A percentile compares a stretch with the other conserved stretches of the same genome.
These are phyloP conservation scores for Styela clava DNA, from an alignment of 23 tunicate species.

Conservation along the genomic window DNA sequence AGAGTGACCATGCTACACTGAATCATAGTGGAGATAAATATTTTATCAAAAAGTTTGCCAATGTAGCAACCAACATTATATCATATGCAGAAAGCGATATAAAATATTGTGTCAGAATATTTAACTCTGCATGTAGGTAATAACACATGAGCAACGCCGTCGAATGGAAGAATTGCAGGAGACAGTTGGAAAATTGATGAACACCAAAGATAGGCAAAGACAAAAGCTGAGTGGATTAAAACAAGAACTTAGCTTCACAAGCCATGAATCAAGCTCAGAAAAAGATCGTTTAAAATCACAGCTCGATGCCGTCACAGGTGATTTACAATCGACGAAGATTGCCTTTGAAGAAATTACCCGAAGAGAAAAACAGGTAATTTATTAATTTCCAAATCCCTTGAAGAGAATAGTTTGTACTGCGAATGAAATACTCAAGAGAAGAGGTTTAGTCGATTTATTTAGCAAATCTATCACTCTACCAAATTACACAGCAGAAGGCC, in stretches of 20 bases:
- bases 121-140: conserved; percentile 53
- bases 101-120: too few species aligned
- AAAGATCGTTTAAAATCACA: conserved; percentile 49
- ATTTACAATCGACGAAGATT: conserved; percentile 69
- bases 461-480: too few species aligned
- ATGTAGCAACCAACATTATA: too few species aligned
- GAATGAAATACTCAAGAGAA: too few species aligned
- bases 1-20: too few species aligned
- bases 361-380: conserved; percentile 85
- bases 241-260: conserved; percentile 47
- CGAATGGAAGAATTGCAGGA: conserved; percentile 74
- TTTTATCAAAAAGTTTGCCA: too few species aligned
- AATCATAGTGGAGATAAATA: too few species aligned
- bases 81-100: too few species aligned
- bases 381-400: background rate
- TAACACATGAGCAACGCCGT: conserved; percentile 72
- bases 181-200: conserved; percentile 56
- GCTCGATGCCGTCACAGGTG: conserved; percentile 78
- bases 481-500: too few species aligned
- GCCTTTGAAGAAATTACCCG: conserved; percentile 70
- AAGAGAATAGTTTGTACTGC: too few species aligned
- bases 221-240: conserved; percentile 59
- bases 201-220: conserved; percentile 69
- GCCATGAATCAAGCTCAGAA: conserved; percentile 37
- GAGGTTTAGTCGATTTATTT: too few species aligned